Evolutionary conservation across 2,888 invertebrate genomes (phyloP).

Genomic region (Nephrotoma appendiculata): DNA sequence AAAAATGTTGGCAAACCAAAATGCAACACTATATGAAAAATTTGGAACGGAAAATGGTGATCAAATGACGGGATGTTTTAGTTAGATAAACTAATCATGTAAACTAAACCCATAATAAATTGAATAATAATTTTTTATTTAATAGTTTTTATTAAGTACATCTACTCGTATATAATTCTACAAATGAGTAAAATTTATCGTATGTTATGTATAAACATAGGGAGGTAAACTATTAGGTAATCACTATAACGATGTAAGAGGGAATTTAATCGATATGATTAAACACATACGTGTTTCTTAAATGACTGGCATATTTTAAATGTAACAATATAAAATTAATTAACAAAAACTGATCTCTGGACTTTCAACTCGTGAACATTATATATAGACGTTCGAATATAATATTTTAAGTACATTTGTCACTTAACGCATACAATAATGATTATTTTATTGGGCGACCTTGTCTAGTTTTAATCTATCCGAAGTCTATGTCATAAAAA

Average conservation of each 20-base stretch:
- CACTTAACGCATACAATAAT: neutral
- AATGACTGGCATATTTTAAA: neutral
- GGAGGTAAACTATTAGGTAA: neutral
- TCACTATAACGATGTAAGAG: neutral
- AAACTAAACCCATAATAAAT: neutral
- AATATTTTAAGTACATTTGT: neutral
- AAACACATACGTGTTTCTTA: neutral
- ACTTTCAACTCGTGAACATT: neutral
- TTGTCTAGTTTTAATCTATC: neutral
- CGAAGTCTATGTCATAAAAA: neutral
- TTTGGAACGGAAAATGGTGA: neutral
- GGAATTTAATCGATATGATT: neutral
- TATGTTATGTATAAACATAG: neutral
- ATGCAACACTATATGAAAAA: neutral
- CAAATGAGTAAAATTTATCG: neutral
- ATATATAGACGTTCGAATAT: neutral
- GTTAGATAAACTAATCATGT: neutral
- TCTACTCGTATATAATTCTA: neutral
- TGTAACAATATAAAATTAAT: neutral
- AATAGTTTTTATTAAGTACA: neutral
- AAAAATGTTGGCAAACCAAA: neutral
- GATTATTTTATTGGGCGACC: neutral
- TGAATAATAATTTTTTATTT: neutral
- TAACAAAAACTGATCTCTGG: neutral
- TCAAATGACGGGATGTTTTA: neutral